These are phyloP conservation scores for Microplitis deprimator DNA, from an alignment of 2,888 invertebrate species.

Conservation along the genomic window DNA sequence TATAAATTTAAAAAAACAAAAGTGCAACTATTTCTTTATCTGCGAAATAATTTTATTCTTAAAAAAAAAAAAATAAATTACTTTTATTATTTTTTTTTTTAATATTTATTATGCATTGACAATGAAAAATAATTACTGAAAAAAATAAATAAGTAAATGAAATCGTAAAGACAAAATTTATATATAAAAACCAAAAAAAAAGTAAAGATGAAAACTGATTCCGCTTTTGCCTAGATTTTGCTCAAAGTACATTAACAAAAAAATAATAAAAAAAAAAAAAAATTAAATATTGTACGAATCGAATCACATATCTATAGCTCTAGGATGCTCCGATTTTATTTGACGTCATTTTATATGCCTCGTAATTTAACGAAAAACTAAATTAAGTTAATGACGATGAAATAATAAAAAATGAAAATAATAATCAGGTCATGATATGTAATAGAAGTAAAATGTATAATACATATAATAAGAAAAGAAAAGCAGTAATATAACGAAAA, in stretches of 20 bases:
- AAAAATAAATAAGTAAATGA: conserved; percentile 12
- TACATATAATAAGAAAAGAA: too few relatives aligned
- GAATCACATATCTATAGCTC: conserved; percentile 42
- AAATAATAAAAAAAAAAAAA: neutral
- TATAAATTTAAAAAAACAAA: neutral
- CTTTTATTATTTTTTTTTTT: neutral
- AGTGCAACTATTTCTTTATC: neutral
- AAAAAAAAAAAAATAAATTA: neutral
- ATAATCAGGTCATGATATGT: neutral
- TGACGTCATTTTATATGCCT: conserved; percentile 33
- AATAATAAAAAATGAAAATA: neutral
- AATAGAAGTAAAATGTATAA: conserved; percentile 4
- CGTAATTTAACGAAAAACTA: conserved; percentile 11
- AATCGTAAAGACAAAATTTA: conserved; percentile 14
- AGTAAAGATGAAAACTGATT: conserved; percentile 21
- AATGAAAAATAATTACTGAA: conserved; percentile 1
- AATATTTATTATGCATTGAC: neutral
- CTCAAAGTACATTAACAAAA: conserved; percentile 36
- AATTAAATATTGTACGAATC: conserved; percentile 34
- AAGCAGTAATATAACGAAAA: too few relatives aligned
- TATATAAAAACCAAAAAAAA: conserved; percentile 1
- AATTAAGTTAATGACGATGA: conserved; percentile 11
- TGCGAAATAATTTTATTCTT: conserved; percentile 22
- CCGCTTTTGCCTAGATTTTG: conserved; percentile 44
- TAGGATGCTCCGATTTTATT: conserved; percentile 34